Base-by-base conservation (phyloP, 2,797 vertebrate species). In the Myotis findleyi region DNA sequence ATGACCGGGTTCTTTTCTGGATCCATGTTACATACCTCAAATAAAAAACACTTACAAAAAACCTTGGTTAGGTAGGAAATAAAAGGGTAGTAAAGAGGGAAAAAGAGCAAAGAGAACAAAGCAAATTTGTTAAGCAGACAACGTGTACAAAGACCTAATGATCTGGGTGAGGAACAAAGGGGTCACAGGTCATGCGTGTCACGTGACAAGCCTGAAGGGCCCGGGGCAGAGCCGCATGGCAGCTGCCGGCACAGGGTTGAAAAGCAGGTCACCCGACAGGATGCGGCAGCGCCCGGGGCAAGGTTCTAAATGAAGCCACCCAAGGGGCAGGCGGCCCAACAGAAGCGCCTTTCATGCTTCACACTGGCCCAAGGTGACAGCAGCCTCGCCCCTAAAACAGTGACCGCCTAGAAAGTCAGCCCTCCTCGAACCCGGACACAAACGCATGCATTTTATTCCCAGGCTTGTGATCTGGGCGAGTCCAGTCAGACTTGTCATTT, bases 261-360 rank as follows among this genome's bases (percentile, higher is more conserved):
- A 99, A 99, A 99, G 97, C 98, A 99, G 99, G 99, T 99, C 99
- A 99, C 96, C 98, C 98, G 99, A 99, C 98, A 99, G 99, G 99
- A 99, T 99, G 98, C 98, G 97, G 98, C 98, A 98, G 97, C 94
- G 98, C 99, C 98, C 0, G 71, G 98, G 98, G 98, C 98, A 97
- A 97, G 88, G 97, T 98, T 98, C 98, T 98, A 98, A 99, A 99
- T 99, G 99, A 99, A 99, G 99, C 97, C 98, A 98, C 99, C 99
- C 98, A 98, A 98, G 98, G 99, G 99, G 97, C 96, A 96, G 94
- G 96, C 97, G 96, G 97, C 96, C 96, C 98, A 97, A 95, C 97
- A 98, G 98, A 97, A 97, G 98, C 97, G 98, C 97, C 98, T 98
- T 99, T 98, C 98, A 98, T 98, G 98, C 98, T 98, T 98, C 98